Percentiles rank a stretch among this genome's conserved stretches.
Conservation (phyloP, 2,113 vertebrate species). For the Tachycineta bicolor region DNA sequence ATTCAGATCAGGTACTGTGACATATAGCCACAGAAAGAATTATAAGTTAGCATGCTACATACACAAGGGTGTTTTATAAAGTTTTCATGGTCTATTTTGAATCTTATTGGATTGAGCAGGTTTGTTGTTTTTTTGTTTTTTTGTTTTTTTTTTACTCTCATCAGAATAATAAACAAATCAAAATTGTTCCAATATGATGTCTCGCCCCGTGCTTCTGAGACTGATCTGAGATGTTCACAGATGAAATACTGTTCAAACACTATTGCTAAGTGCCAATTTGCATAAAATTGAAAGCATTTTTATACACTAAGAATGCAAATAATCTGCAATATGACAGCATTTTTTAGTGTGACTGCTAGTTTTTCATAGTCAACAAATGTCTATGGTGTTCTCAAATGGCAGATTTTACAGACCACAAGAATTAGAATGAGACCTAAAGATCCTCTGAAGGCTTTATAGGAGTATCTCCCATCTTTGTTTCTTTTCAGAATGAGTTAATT, state of each 20-base stretch:
- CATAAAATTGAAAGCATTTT: not conserved
- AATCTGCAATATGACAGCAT: not conserved
- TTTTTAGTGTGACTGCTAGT: not conserved
- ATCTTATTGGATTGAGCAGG: not conserved
- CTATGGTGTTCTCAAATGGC: not conserved
- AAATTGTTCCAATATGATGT: not conserved
- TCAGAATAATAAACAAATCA: not conserved
- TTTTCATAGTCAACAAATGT: not conserved
- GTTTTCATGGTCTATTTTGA: not conserved
- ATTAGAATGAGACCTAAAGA: not conserved
- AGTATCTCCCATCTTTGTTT: not conserved
- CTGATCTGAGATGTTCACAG: not conserved
- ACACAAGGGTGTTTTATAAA: not conserved
- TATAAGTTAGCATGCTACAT: not conserved
- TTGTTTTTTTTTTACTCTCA: not conserved
- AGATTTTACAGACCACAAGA: not conserved
- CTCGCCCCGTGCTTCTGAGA: not conserved
- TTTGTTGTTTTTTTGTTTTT: no score
- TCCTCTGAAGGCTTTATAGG: not conserved
- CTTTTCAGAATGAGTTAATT: not conserved
- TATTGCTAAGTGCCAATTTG: not conserved
- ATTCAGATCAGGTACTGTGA: not conserved
- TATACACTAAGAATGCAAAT: not conserved
- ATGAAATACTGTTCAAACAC: not conserved
- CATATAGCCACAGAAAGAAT: not conserved